Evolutionary conservation across 2,888 invertebrate species (phyloP), one percentile per base, ranked within the genome.

Genomic region (Oscheius sp.): DNA sequence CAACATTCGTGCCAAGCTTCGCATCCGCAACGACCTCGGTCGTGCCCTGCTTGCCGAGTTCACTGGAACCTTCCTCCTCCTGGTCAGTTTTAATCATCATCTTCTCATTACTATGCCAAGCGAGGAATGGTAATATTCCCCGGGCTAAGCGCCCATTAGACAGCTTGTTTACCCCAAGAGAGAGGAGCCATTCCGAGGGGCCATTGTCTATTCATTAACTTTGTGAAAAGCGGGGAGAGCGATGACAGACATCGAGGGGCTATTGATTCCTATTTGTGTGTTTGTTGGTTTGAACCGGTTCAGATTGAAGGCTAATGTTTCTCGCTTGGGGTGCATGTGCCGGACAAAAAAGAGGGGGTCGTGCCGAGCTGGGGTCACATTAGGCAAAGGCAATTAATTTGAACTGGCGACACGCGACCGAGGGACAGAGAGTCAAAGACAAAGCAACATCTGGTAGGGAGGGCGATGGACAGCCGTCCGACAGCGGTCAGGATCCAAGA

Each of bases 1-100:
- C 75, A 76, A 76, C 65, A 76, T 83, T 77, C 80, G 85, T 55
- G 74, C 82, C 55, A 87, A 87, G 76, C 68, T 87, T 51, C 81
- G 81, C 60, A 76, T 86, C 57, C 80, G 83, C 60, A 80, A 84
- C 71, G 87, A 87, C 65, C 74, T 88, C n/a, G 81, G 78, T 2
- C 80, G 85, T 37, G 85, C 87, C 35, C 76, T 81, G 7, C 75
- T 88, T 29, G 88, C 85, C 78, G 88, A 88, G 79, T 87, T 88
- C 78, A 74, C 82, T 48, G 88, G 88, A 76, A 88, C 88, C 55
- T 76, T 82, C 68, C 73, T 88, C 59, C 80, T 88, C 37, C 80
- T 86, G 75, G 85, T 86, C 48, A 79, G 85, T 84, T 59, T n/a
- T 13, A 1, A 13, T 37, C 11, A 33, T 21, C 21, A 21, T 21